Evolutionary conservation across 37 sponge, comb jelly and placozoan genomes (phyloP).

Genomic region (Aplysina aerophoba): DNA sequence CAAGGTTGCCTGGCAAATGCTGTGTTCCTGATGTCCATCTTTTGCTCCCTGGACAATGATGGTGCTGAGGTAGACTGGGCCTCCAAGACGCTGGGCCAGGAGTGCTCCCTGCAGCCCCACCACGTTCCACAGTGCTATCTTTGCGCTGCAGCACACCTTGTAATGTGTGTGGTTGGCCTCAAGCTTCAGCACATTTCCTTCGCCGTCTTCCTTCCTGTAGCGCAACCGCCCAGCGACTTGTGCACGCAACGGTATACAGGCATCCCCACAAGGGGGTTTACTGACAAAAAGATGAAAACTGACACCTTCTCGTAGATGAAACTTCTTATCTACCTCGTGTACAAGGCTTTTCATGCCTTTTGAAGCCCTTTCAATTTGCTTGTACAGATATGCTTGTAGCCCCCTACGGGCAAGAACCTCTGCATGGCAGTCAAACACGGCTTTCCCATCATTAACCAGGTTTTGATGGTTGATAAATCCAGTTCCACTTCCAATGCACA

Average conservation of each 20-base stretch:
- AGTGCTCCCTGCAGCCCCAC: slow-evolving; percentile 22
- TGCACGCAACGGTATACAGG: not conserved
- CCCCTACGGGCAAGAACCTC: slow-evolving; percentile 18
- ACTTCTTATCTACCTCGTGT: not conserved
- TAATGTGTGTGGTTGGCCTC: not conserved
- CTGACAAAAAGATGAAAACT: slow-evolving; percentile 18
- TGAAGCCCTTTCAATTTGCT: not conserved
- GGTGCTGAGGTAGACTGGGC: slow-evolving; percentile 6
- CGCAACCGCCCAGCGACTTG: not conserved
- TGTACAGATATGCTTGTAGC: not conserved
- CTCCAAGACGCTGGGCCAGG: not conserved
- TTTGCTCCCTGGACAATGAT: not conserved
- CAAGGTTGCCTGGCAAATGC: not conserved
- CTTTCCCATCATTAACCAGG: not conserved
- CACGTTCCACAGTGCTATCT: slow-evolving; percentile 32
- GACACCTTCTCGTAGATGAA: not conserved
- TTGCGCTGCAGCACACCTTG: slow-evolving; percentile 28
- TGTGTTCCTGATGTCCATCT: no score
- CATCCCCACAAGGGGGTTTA: slow-evolving; percentile 22
- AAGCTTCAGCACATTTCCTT: not conserved
- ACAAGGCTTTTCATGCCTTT: not conserved
- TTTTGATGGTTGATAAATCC: not conserved
- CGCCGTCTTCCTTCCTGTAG: slow-evolving; percentile 23
- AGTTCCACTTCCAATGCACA: slow-evolving; percentile 12
- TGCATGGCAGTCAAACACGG: slow-evolving; percentile 13